Base-by-base conservation (phyloP, 2,113 vertebrate species). In the Nibea albiflora region DNA sequence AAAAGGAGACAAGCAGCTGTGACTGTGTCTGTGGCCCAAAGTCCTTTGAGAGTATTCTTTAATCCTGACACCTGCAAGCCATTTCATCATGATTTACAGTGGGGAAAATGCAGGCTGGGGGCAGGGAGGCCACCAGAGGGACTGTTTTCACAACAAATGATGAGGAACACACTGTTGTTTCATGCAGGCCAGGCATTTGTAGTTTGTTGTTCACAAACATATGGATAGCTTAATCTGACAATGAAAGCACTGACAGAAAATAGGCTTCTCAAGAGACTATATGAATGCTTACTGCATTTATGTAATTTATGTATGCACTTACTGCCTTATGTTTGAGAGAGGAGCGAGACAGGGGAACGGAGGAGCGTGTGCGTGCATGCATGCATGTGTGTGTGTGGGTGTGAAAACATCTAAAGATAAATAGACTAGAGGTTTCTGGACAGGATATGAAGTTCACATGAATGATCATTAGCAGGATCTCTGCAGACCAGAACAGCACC, bases 61-160 rank as follows among this genome's bases (percentile, higher is more conserved):
- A 98, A 98, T 97, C 95, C 96, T 96, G 97, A 97, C 98, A 98
- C 98, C 98, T 99, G 98, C 96, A 98, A 98, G 95, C 96, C 96
- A 98, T 98, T 98, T 97, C 95, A 96, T 97, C 95, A 96, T 96
- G 96, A 97, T 97, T 97, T 97, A 97, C 96, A 98, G 96, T 96
- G 94, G 95, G 95, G 96, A 94, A 95, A 95, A 84, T 89, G 77
- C 74, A 84, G 92, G 88, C 82, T 56, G 95, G 96, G 95, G 95
- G 94, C 93, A 92, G 68, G 91, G 93, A 95, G 95, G 95, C 95
- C 94, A 93, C 92, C 93, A 95, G 94, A 94, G 94, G 95, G 92
- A 93, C 91, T 96, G 95, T 96, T 97, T 96, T 95, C 95, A 96
- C 96, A 97, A 95, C 94, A 96, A 97, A 96, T 96, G 96, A 97